Conservation (phyloP, 2,888 invertebrate species). For the Drosophila cracens region DNA sequence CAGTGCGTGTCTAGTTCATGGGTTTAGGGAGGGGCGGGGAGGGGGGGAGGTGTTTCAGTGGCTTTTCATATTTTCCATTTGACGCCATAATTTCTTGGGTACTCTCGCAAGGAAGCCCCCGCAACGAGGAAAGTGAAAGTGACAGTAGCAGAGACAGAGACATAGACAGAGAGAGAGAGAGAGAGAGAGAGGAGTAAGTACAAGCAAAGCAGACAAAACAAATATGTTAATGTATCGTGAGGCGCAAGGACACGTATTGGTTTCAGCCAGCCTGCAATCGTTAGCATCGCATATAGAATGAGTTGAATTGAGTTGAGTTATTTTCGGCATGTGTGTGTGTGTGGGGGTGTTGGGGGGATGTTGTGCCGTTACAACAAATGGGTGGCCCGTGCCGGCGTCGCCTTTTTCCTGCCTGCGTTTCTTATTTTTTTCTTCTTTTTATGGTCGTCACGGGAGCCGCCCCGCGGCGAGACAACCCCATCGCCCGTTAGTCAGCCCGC, state of each 20-base stretch:
- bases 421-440: constrained; percentile 46
- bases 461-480: constrained; percentile 64
- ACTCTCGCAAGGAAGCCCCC: constrained; percentile 36
- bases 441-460: constrained; percentile 72
- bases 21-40: not conserved
- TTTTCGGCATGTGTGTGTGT: constrained; percentile 40
- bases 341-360: not conserved
- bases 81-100: constrained; percentile 69
- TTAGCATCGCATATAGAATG: constrained; percentile 69
- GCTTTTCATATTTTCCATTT: constrained; percentile 66
- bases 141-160: not conserved
- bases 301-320: constrained; percentile 66
- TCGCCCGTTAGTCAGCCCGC: constrained; percentile 17
- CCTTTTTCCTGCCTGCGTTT: constrained; percentile 64
- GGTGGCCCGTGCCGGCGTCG: constrained; percentile 74
- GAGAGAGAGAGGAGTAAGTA: constrained; percentile 2
- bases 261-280: constrained; percentile 71
- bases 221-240: constrained; percentile 78
- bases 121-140: not conserved
- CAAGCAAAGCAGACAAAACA: constrained; percentile 73
- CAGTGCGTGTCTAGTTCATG: not conserved
- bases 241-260: constrained; percentile 74
- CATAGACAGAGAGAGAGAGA: not conserved
- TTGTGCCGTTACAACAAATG: constrained; percentile 65
- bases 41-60: constrained; percentile 38